These are phyloP conservation scores for Trinectes maculatus DNA, from an alignment of 2,113 vertebrate species.

Conservation along the genomic window DNA sequence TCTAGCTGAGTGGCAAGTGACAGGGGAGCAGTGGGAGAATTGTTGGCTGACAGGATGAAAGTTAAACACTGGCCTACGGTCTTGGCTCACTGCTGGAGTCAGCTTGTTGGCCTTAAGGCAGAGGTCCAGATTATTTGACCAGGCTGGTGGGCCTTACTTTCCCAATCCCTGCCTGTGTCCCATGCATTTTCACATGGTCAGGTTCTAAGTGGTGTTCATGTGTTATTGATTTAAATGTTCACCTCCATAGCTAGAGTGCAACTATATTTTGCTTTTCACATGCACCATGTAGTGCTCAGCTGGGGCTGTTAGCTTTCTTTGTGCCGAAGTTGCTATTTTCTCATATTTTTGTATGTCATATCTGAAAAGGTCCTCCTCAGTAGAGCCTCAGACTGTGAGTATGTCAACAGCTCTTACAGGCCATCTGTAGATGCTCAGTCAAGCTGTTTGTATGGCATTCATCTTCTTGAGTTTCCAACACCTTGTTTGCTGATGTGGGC, in stretches of 20 bases:
- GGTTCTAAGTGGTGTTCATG: conserved; percentile 49
- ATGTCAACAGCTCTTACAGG: conserved; percentile 59
- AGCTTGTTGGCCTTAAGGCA: conserved; percentile 69
- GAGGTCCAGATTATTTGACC: conserved; percentile 70
- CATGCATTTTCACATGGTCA: conserved; percentile 47
- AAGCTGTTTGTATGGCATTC: conserved; percentile 29
- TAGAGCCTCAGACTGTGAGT: conserved; percentile 47
- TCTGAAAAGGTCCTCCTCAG: conserved; percentile 58
- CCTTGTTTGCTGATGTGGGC: conserved; percentile 3
- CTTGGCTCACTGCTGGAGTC: conserved; percentile 71
- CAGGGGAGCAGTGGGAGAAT: conserved; percentile 62
- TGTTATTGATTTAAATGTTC: conserved; percentile 67
- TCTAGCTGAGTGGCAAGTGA: conserved; percentile 72
- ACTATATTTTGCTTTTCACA: conserved; percentile 43
- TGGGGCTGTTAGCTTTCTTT: conserved; percentile 17
- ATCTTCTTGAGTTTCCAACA: conserved; percentile 14
- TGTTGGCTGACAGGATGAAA: conserved; percentile 72
- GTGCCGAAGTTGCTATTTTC: conserved; percentile 24
- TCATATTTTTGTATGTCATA: conserved; percentile 12
- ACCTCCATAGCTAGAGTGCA: conserved; percentile 35
- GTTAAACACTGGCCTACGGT: conserved; percentile 70
- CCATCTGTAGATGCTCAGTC: conserved; percentile 49
- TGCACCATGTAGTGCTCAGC: conserved; percentile 13
- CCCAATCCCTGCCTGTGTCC: conserved; percentile 39
- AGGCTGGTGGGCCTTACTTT: conserved; percentile 58